A percentile compares a stretch with the other conserved stretches of the same genome.
Conservation (phyloP, 2,113 vertebrate species). For the Oenanthe oenanthe region DNA sequence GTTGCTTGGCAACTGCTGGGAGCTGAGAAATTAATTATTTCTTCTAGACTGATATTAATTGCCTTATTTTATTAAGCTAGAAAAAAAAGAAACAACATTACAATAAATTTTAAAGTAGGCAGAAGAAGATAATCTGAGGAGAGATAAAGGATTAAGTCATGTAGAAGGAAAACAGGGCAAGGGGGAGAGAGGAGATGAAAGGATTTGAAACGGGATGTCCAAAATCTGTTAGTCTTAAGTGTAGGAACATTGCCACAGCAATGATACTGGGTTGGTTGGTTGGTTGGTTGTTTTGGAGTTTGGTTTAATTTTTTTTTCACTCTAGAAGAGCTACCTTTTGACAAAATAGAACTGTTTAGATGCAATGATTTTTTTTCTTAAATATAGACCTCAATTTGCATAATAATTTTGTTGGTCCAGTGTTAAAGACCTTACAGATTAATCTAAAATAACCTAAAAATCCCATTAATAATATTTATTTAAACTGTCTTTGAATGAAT, state of each 20-base stretch:
- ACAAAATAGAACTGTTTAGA: not conserved
- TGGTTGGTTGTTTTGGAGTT: not conserved
- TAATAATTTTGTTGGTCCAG: not conserved
- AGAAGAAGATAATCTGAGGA: not conserved
- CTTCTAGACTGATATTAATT: not conserved
- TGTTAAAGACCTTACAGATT: not conserved
- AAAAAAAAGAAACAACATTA: not conserved
- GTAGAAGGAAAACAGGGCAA: not conserved
- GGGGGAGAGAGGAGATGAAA: not conserved
- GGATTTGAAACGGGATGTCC: not conserved
- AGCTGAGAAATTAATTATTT: not conserved
- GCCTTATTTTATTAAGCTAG: not conserved
- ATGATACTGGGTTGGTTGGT: not conserved
- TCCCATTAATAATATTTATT: not conserved
- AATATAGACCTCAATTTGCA: not conserved
- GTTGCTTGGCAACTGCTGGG: conserved; percentile 16
- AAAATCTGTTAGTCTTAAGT: not conserved
- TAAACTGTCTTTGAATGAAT: not conserved
- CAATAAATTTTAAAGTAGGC: not conserved
- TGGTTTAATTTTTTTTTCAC: not conserved
- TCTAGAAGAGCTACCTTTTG: not conserved
- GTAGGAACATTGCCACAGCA: not conserved
- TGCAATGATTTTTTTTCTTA: not conserved
- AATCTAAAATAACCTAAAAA: not conserved
- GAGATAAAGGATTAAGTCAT: not conserved